phyloP scores from a whole-genome alignment of 2,797 vertebrate species.

The Enteromius thamalakanensis region DNA sequence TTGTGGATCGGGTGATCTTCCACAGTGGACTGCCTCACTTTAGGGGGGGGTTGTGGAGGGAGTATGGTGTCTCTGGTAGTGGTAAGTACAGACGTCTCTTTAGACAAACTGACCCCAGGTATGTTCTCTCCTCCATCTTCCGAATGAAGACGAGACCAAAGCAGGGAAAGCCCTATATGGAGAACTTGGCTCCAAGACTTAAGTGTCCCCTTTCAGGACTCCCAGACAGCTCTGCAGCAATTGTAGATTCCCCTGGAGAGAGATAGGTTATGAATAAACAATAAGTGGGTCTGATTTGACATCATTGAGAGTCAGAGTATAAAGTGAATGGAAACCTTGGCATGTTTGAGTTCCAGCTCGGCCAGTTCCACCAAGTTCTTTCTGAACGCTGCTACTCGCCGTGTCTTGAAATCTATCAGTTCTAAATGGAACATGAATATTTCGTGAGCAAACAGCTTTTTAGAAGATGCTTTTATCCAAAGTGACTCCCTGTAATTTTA shows the following conservation, averaged over 20 bases:
- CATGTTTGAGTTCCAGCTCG: slow-evolving; percentile 98
- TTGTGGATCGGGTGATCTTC: slow-evolving; percentile 65
- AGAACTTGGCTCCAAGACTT: slow-evolving; percentile 73
- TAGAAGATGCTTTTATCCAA: background rate
- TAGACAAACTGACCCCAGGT: slow-evolving; percentile 73
- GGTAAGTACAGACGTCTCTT: slow-evolving; percentile 72
- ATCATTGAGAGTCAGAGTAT: background rate
- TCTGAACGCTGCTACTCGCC: slow-evolving; percentile 96
- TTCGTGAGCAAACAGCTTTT: background rate
- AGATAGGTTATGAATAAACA: slow-evolving; percentile 16
- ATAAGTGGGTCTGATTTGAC: background rate
- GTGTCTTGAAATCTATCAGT: slow-evolving; percentile 96
- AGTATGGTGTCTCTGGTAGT: slow-evolving; percentile 69
- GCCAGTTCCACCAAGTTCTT: slow-evolving; percentile 99
- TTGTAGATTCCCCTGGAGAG: slow-evolving; percentile 93
- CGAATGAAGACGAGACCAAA: slow-evolving; percentile 75
- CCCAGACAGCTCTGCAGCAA: slow-evolving; percentile 95
- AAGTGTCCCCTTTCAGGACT: slow-evolving; percentile 93
- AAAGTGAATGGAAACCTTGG: slow-evolving; percentile 79
- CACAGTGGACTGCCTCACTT: slow-evolving; percentile 64
- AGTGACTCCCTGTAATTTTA: background rate
- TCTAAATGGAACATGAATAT: slow-evolving; percentile 73
- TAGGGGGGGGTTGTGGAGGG: slow-evolving; percentile 61
- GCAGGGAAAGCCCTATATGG: slow-evolving; percentile 81
- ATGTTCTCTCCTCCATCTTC: slow-evolving; percentile 72